Conservation (phyloP, 2,888 invertebrate species). For the Phasia obesa region DNA sequence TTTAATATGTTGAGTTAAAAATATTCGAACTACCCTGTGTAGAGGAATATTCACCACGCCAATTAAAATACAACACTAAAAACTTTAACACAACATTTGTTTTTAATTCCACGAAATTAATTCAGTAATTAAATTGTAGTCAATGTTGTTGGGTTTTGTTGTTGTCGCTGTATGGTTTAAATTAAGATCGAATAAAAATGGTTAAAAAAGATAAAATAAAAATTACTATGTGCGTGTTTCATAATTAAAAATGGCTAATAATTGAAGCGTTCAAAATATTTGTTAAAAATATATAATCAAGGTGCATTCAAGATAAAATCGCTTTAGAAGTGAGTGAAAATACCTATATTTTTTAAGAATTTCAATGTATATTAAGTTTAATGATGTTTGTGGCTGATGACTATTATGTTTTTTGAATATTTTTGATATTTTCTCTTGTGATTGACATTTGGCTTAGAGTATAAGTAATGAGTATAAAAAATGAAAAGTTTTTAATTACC, state of each 20-base stretch:
- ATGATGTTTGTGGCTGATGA: conserved; percentile 34
- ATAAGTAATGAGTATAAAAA: neutral
- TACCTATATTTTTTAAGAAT: conserved; percentile 2
- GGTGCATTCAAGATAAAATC: conserved; percentile 9
- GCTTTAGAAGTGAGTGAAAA: conserved; percentile 13
- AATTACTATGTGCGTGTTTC: conserved; percentile 29
- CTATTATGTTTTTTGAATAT: conserved; percentile 21
- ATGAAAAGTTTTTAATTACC: too few species aligned
- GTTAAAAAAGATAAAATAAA: conserved; percentile 5
- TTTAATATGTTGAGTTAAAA: too few species aligned
- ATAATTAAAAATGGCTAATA: conserved; percentile 37
- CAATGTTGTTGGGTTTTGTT: conserved; percentile 38
- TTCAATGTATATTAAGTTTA: neutral
- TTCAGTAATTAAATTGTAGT: conserved; percentile 48
- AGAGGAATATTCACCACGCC: neutral
- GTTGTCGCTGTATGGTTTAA: neutral
- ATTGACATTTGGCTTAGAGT: conserved; percentile 52
- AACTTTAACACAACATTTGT: neutral
- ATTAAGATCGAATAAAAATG: conserved; percentile 18
- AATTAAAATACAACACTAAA: conserved; percentile 26
- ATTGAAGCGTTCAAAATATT: conserved; percentile 45
- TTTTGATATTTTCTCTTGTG: conserved; percentile 42
- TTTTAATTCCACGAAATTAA: conserved; percentile 42
- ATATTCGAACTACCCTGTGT: conserved; percentile 9
- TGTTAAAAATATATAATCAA: conserved; percentile 20